Percentiles rank a stretch among this genome's conserved stretches.
Evolutionary conservation across 2,113 vertebrate genomes (phyloP).

Genomic region (Athene cunicularia): DNA sequence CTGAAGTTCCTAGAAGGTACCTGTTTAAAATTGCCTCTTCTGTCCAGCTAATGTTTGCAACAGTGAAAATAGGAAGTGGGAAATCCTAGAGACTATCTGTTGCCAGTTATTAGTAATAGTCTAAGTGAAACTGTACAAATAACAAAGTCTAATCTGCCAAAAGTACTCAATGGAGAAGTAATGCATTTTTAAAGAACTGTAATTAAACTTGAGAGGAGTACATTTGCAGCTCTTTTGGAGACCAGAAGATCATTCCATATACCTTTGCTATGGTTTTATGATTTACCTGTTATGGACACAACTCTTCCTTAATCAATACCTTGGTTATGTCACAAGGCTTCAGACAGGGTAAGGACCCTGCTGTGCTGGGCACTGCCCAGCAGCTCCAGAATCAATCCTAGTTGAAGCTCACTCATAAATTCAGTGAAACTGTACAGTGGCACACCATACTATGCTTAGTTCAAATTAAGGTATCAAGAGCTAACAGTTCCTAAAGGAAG

Average conservation of each 20-base stretch:
- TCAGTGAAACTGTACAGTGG: background rate
- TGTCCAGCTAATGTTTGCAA: background rate
- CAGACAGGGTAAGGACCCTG: background rate
- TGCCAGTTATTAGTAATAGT: background rate
- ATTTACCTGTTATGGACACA: background rate
- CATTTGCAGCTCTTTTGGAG: background rate
- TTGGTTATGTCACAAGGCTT: background rate
- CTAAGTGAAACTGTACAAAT: background rate
- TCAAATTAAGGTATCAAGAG: background rate
- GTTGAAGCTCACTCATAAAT: background rate
- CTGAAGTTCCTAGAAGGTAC: background rate
- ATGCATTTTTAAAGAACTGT: background rate
- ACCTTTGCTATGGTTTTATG: background rate
- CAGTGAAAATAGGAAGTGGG: background rate
- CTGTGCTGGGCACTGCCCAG: background rate
- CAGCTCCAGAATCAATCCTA: background rate
- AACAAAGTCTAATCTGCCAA: background rate
- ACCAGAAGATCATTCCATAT: background rate
- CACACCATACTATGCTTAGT: too few relatives aligned
- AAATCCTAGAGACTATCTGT: background rate
- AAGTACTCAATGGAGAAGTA: background rate
- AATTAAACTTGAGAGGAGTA: background rate
- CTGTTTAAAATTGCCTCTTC: background rate
- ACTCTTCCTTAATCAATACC: background rate
- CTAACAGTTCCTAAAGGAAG: background rate